Evolutionary conservation across 2,888 invertebrate genomes (phyloP).

Genomic region (Apamea monoglypha): DNA sequence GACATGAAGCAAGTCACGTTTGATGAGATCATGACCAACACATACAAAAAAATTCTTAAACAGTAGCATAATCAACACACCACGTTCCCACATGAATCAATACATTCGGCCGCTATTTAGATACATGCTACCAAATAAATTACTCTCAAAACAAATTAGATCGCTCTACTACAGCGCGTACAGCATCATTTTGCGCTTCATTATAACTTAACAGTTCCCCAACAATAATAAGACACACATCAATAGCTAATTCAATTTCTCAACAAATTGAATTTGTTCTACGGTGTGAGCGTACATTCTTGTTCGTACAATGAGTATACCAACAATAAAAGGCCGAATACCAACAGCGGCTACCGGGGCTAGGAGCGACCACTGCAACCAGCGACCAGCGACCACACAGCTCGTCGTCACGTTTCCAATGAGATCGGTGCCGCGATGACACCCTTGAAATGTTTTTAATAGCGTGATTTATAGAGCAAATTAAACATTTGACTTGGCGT

Average conservation of each 20-base stretch:
- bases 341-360: slow-evolving; percentile 71
- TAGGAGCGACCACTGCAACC: slow-evolving; percentile 26
- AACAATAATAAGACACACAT: slow-evolving; percentile 67
- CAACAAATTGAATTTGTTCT: slow-evolving; percentile 84
- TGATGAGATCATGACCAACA: slow-evolving; percentile 50
- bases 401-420: slow-evolving; percentile 88
- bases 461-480: slow-evolving; percentile 90
- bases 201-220: slow-evolving; percentile 64
- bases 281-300: slow-evolving; percentile 71
- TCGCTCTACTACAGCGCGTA: slow-evolving; percentile 21
- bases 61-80: slow-evolving; percentile 48
- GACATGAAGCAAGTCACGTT: slow-evolving; percentile 46
- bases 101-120: slow-evolving; percentile 27
- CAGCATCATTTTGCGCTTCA: slow-evolving; percentile 63
- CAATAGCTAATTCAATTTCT: slow-evolving; percentile 72
- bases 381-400: slow-evolving; percentile 80
- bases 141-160: slow-evolving; percentile 51
- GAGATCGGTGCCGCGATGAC: slow-evolving; percentile 88
- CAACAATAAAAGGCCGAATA: slow-evolving; percentile 79
- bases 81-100: slow-evolving; percentile 60
- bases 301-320: slow-evolving; percentile 78
- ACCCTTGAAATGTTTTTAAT: slow-evolving; percentile 90
- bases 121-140: slow-evolving; percentile 53
- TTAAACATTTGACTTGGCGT: slow-evolving; percentile 91
- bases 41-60: slow-evolving; percentile 48